These are phyloP conservation scores for Thaleichthys pacificus DNA, from an alignment of 2,797 vertebrate species.

Conservation along the genomic window DNA sequence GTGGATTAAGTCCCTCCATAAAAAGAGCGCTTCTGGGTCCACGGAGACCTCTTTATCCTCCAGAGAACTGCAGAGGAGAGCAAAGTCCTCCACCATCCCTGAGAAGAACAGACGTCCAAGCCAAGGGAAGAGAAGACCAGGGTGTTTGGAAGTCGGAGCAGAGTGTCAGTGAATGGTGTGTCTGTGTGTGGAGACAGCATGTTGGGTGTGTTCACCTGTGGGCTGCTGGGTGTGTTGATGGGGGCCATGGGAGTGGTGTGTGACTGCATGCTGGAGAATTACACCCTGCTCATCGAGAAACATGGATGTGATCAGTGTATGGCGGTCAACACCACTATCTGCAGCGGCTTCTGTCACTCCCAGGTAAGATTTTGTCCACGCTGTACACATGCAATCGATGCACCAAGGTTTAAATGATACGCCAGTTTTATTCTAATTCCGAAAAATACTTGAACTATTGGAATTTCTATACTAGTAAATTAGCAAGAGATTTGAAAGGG, in stretches of 20 bases:
- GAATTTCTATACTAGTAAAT: no score
- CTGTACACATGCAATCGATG: neutral
- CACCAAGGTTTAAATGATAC: no score
- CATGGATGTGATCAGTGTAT: slow-evolving; percentile 83
- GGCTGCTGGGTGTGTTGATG: slow-evolving; percentile 68
- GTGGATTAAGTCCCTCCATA: slow-evolving; percentile 53
- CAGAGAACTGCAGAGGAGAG: neutral
- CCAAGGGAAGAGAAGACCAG: neutral
- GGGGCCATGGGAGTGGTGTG: slow-evolving; percentile 53
- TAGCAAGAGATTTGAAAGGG: no score
- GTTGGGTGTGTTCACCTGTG: slow-evolving; percentile 65
- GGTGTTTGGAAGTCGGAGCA: neutral
- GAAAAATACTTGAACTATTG: no score
- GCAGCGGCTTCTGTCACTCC: slow-evolving; percentile 88
- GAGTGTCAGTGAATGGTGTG: neutral
- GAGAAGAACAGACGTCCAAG: no score
- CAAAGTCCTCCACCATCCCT: neutral
- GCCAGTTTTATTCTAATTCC: no score
- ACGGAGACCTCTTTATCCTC: slow-evolving; percentile 4
- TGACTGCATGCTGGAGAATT: slow-evolving; percentile 79
- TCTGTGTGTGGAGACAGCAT: slow-evolving; percentile 55
- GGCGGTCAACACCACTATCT: slow-evolving; percentile 90
- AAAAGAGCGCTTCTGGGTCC: slow-evolving; percentile 12
- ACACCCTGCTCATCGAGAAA: slow-evolving; percentile 81
- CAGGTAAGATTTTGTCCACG: slow-evolving; percentile 68